Evolutionary conservation across 2,113 vertebrate species (phyloP), one percentile per base, ranked within the genome.

Genomic region (Hippocampus zosterae): DNA sequence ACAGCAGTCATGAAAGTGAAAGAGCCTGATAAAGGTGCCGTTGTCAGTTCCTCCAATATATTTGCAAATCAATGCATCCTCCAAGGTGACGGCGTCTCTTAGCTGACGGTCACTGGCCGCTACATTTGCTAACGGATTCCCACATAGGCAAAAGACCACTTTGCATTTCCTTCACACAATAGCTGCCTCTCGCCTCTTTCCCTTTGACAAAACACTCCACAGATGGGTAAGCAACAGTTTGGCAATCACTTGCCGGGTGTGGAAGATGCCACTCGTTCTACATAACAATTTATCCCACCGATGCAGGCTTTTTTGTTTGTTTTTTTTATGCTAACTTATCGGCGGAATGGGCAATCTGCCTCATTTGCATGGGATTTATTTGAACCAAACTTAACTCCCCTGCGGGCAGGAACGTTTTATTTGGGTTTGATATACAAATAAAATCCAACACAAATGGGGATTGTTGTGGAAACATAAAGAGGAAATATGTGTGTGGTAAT

Each of bases 351-450:
- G 84, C 89, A 91, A 37, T 89, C 88, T 90, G 89, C 80, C 85
- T 63, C 80, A 87, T 92, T 91, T 90, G 84, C 87, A 87, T 87
- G 84, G 75, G 81, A 81, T 87, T 91, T 87, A 89, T 87, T 83
- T 85, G 62, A 69, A 80, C 85, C 82, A 41, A 80, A 84, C 73
- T 72, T 73, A 57, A 83, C 78, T 90, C 85, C 88, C 89, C 67
- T 12, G 81, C 74, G 87, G 81, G 79, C 75, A 33, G 52, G 21
- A 55, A 55, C 23, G 11, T n/a, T 55, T n/a, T n/a, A 55, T 55
- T 52, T 79, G 33, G 85, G 87, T 86, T 85, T 79, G 75, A 82
- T 81, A 88, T 90, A 85, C 87, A 89, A 91, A 88, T 84, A 69
- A 78, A 74, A 70, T 75, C 74, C 71, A 77, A 25, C 76, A 64